These are phyloP conservation scores for Eristalis tenax DNA, from an alignment of 2,888 invertebrate species.

Conservation along the genomic window DNA sequence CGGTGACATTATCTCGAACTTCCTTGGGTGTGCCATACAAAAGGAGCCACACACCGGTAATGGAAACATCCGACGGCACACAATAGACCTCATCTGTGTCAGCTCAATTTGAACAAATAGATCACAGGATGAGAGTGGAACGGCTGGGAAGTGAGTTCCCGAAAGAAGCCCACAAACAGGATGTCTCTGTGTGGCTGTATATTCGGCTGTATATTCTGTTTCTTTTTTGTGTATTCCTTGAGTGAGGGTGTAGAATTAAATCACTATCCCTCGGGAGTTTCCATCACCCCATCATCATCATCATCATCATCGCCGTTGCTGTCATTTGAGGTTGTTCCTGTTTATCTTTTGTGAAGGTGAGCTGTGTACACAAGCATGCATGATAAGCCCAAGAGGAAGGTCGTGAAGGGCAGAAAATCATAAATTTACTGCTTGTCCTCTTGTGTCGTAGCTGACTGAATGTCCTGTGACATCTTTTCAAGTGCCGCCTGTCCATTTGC, in stretches of 20 bases:
- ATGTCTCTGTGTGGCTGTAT: neutral
- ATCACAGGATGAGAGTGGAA: slow-evolving; percentile 31
- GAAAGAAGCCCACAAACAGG: slow-evolving; percentile 7
- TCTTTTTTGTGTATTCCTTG: slow-evolving; percentile 6
- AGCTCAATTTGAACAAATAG: slow-evolving; percentile 52
- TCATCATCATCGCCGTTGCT: slow-evolving; percentile 40
- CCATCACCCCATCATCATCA: slow-evolving; percentile 37
- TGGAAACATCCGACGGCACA: slow-evolving; percentile 29
- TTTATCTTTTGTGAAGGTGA: neutral
- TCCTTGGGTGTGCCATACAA: slow-evolving; percentile 45
- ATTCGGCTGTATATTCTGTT: slow-evolving; percentile 18
- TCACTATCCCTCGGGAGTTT: slow-evolving; percentile 44
- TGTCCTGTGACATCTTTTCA: slow-evolving; percentile 34
- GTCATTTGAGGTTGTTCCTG: slow-evolving; percentile 16
- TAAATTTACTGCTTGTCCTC: slow-evolving; percentile 35
- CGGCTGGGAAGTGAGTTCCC: neutral
- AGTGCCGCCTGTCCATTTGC: neutral
- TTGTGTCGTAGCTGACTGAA: neutral
- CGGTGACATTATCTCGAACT: slow-evolving; percentile 52
- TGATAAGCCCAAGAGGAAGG: slow-evolving; percentile 20
- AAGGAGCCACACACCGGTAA: slow-evolving; percentile 16
- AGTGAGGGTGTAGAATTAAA: slow-evolving; percentile 10
- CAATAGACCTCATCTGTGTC: slow-evolving; percentile 46
- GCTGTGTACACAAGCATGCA: slow-evolving; percentile 30
- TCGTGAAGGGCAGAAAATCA: slow-evolving; percentile 32